Conservation (phyloP, 2,888 invertebrate genomes). For the Tetragonula carbonaria region DNA sequence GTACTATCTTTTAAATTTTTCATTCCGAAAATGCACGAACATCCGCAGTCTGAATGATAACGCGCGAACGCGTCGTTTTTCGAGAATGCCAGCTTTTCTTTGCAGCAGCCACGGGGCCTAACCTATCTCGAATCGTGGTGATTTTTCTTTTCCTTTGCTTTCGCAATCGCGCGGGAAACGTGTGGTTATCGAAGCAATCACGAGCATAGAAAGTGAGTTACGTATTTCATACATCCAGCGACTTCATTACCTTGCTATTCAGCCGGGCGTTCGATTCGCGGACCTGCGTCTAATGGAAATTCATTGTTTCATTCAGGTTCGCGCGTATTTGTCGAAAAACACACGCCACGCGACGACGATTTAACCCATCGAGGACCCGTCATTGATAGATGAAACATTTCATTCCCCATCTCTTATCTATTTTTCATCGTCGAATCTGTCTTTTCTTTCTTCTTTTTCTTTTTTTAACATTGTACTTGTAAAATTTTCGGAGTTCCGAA, state of each 20-base stretch:
- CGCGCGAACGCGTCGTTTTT: conserved; percentile 5
- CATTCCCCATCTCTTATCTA: no score
- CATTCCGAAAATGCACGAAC: no score
- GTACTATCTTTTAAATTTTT: no score
- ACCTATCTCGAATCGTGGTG: conserved; percentile 6
- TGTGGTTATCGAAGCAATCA: conserved; percentile 12
- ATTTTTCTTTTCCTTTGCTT: conserved; percentile 13
- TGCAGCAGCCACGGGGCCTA: conserved; percentile 24
- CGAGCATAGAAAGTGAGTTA: conserved; percentile 1
- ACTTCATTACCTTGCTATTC: neutral
- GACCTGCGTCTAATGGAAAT: neutral
- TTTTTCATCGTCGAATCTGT: no score
- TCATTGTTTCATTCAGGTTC: neutral
- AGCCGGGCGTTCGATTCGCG: neutral
- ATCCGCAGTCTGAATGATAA: no score
- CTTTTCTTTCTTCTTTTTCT: no score
- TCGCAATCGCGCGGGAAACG: neutral
- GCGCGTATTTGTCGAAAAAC: neutral
- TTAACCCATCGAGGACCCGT: neutral
- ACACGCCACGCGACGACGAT: neutral
- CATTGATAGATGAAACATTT: no score
- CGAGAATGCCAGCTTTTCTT: conserved; percentile 4
- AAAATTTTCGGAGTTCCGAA: no score
- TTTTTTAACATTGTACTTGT: no score
- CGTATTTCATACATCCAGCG: conserved; percentile 11